phyloP scores from a whole-genome alignment of 2,797 vertebrate species.

The Spinus pinus region DNA sequence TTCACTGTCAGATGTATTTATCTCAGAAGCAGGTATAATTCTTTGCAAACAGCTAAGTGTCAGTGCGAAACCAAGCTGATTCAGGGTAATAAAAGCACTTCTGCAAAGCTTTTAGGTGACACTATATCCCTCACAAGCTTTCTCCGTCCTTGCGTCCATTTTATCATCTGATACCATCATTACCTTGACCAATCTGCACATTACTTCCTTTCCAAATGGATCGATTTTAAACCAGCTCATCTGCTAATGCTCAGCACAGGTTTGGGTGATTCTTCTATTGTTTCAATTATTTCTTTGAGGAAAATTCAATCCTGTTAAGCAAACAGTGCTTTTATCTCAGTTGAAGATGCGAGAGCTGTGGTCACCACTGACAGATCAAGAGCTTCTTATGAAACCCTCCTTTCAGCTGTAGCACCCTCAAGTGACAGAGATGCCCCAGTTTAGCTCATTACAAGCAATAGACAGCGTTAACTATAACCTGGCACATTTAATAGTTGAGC shows the following conservation, averaged over 20 bases:
- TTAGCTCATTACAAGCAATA: neutral
- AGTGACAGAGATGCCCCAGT: neutral
- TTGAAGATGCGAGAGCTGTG: neutral
- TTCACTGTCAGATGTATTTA: conserved; percentile 27
- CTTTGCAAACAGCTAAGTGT: neutral
- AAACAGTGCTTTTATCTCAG: neutral
- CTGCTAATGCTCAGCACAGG: neutral
- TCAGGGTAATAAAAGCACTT: conserved; percentile 61
- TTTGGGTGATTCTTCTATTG: conserved; percentile 27
- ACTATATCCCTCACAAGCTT: conserved; percentile 26
- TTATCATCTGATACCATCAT: conserved; percentile 8
- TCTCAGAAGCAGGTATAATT: conserved; percentile 39
- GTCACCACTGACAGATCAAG: neutral
- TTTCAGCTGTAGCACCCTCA: conserved; percentile 7
- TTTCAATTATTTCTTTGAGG: conserved; percentile 23
- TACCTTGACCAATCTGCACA: conserved; percentile 23
- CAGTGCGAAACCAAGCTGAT: conserved; percentile 39
- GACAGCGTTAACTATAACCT: neutral
- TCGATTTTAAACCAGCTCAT: conserved; percentile 37
- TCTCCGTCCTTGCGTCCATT: neutral
- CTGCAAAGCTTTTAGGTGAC: conserved; percentile 31
- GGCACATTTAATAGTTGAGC: neutral
- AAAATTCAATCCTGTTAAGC: conserved; percentile 23
- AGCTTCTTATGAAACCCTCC: neutral
- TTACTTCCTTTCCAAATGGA: conserved; percentile 47